Base-by-base conservation (phyloP, 1,140 invertebrate species). In the Rhagoletis pomonella region DNA sequence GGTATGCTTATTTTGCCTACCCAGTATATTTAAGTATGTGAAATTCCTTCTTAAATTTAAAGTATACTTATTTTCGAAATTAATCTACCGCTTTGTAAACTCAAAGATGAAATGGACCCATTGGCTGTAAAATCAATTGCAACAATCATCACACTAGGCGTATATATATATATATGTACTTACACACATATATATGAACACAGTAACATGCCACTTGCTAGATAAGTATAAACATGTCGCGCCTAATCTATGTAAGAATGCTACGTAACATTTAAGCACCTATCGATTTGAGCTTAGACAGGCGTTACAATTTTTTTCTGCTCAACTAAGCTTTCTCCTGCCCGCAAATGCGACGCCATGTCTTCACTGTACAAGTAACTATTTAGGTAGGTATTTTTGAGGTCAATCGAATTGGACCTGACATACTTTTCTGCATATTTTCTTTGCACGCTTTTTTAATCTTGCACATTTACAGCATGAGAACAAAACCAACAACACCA, bases 361-460 rank as follows among this genome's bases (percentile, higher is more conserved):
- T 42, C 39, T 67, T 4, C 39, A 29, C 29, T 67, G 4, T 39
- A 10, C 19, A 67, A 67, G 19, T 67, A 29, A 29, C 29, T 29
- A 29, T 29, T 29, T 29, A 29, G 29, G 29, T 29, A 29, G 29
- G 29, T 29, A 39, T 67, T 29, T 67, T 67, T 67, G 29, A 29
- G 64, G 64, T 42, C 64, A 67, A 67, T 67, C 64, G 69, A 12
- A 44, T 5, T 73, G 3, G 44, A 44, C 69, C 42, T 73, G 42
- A 19, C 39, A 73, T 17, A 73, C 42, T 73, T 73, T 73, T 73
- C 69, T 39, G 69, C 69, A 50, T 73, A 42, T 73, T 73, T 17
- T 2, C 64, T 29, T 67, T 67, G 39, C 10, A 12, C 29, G 29
- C 10, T 55, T 67, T 39, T 67, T 67, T 29, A 9, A 39, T 67